phyloP scores from a whole-genome alignment of 2,888 invertebrate genomes.

The Scaptomyza cyrtandrae region DNA sequence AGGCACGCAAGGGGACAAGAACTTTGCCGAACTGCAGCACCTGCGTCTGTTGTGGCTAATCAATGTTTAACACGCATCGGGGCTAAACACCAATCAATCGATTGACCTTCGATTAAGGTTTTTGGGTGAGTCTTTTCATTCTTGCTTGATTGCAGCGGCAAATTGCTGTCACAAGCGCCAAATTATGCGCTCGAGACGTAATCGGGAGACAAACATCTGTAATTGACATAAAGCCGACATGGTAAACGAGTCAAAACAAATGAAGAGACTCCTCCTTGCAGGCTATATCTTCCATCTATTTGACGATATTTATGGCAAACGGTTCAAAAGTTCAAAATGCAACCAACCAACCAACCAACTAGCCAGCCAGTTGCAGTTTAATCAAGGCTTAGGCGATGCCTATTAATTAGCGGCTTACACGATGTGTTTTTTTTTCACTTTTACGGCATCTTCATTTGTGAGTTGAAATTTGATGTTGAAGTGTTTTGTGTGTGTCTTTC shows the following conservation, averaged over 20 bases:
- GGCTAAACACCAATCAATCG: conserved; percentile 62
- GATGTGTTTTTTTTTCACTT: conserved; percentile 8
- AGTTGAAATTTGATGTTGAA: not conserved
- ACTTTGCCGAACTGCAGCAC: conserved; percentile 19
- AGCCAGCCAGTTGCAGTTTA: conserved; percentile 54
- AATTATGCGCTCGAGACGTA: conserved; percentile 66
- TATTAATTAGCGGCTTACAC: conserved; percentile 73
- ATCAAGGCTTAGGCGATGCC: conserved; percentile 64
- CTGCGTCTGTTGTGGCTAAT: conserved; percentile 63
- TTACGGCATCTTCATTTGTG: conserved; percentile 44
- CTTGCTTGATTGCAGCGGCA: conserved; percentile 35
- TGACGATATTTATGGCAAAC: conserved; percentile 71
- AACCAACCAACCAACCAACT: no score
- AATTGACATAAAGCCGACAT: conserved; percentile 78
- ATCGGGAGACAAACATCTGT: conserved; percentile 76
- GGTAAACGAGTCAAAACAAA: conserved; percentile 67
- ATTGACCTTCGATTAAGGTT: conserved; percentile 23
- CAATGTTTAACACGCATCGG: conserved; percentile 63
- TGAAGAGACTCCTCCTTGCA: conserved; percentile 18
- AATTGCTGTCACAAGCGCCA: conserved; percentile 76
- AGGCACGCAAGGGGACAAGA: conserved; percentile 25
- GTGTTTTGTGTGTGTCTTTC: not conserved
- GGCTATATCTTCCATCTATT: conserved; percentile 70
- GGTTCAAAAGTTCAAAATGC: conserved; percentile 78
- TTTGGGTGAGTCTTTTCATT: not conserved